Conservation (phyloP, 2,888 invertebrate genomes). For the Disparrhopalites patrizii region DNA sequence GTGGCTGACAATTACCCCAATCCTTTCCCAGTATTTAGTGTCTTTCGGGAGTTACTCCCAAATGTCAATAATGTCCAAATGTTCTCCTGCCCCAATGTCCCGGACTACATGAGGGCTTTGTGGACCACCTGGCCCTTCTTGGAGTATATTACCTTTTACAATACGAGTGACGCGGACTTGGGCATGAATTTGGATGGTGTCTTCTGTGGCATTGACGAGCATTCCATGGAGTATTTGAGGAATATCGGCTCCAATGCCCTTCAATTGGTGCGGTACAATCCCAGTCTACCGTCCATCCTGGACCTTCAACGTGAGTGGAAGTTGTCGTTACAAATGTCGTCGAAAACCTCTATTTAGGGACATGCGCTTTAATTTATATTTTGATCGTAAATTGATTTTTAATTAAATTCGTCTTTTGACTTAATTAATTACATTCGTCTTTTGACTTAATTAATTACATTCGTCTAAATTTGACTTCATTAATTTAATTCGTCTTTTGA, state of each 20-base stretch:
- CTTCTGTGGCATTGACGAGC: conserved; percentile 3
- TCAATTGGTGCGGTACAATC: not conserved
- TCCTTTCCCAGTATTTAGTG: not conserved
- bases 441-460: no score
- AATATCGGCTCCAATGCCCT: not conserved
- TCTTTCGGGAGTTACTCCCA: not conserved
- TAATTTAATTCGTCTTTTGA: no score
- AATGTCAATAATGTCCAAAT: not conserved
- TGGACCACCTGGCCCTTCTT: not conserved
- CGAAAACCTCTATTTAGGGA: no score
- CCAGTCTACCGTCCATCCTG: not conserved
- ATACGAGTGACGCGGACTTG: not conserved
- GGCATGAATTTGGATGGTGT: not conserved
- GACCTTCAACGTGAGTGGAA: not conserved
- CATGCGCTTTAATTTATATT: no score
- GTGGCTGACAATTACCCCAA: not conserved
- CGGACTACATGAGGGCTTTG: not conserved
- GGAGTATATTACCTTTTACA: not conserved
- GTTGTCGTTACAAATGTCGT: not conserved
- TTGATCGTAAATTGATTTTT: no score
- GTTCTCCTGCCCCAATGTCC: not conserved
- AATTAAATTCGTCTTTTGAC: no score
- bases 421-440: no score
- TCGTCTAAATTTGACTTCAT: no score
- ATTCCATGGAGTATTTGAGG: not conserved